Percentiles rank a stretch among this genome's conserved stretches.
Conservation (phyloP, 30 jellyfish, hydroid and myxozoan species). For the Cassiopea andromeda region DNA sequence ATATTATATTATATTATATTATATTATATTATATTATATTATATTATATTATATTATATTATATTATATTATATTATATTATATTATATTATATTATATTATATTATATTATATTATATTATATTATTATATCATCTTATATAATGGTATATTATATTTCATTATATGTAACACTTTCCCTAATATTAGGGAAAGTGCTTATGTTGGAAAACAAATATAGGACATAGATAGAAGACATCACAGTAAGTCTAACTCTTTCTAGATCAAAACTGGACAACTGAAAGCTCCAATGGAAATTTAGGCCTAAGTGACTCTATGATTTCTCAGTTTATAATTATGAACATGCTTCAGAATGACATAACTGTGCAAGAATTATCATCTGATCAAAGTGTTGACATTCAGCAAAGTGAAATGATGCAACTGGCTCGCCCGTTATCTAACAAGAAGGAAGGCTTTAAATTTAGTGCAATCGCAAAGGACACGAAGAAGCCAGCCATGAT, state of each 20-base stretch:
- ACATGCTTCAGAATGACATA: constrained; percentile 88
- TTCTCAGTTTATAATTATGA: constrained; percentile 78
- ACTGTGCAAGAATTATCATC: constrained; percentile 80
- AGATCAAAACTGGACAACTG: constrained; percentile 91
- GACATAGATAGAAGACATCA: not conserved
- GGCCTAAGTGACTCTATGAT: constrained; percentile 64
- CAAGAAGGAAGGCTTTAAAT: constrained; percentile 65
- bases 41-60: not conserved
- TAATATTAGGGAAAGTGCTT: no score
- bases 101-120: no score
- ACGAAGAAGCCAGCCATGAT: constrained; percentile 65
- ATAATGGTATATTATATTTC: no score
- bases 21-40: not conserved
- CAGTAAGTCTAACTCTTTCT: not conserved
- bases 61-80: not conserved
- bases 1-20: no score
- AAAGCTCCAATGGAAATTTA: constrained; percentile 69
- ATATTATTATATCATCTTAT: not conserved
- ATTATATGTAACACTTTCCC: no score
- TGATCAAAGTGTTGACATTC: constrained; percentile 72
- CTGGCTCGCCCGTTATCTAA: constrained; percentile 75
- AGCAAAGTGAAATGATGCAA: constrained; percentile 88
- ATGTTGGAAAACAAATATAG: no score
- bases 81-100: not conserved
- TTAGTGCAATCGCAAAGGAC: constrained; percentile 68